These are phyloP conservation scores for Leptinotarsa peninsularis DNA, from an alignment of 2,888 invertebrate genomes.

Conservation along the genomic window DNA sequence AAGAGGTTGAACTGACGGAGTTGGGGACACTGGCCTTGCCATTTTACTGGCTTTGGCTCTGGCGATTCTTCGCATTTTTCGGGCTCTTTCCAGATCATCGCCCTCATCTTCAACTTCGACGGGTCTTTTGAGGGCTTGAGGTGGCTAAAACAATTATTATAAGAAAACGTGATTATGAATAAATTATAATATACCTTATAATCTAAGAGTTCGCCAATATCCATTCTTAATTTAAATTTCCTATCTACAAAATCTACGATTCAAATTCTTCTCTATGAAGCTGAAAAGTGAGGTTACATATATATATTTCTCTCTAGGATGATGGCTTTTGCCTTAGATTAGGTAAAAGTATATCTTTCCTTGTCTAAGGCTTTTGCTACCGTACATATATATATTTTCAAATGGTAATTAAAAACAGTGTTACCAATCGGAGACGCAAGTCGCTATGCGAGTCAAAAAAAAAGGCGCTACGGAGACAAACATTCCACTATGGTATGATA, in stretches of 20 bases:
- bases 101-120: slow-evolving; percentile 73
- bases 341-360: too few species aligned
- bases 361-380: too few species aligned
- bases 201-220: slow-evolving; percentile 71
- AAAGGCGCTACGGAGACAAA: too few species aligned
- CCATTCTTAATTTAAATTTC: slow-evolving; percentile 62
- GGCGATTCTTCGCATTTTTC: slow-evolving; percentile 73
- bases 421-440: not conserved
- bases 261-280: not conserved
- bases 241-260: not conserved
- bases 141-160: slow-evolving; percentile 71
- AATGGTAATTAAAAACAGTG: not conserved
- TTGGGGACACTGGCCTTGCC: slow-evolving; percentile 65
- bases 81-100: slow-evolving; percentile 74
- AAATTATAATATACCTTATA: slow-evolving; percentile 66
- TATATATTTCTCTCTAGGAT: too few species aligned
- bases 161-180: not conserved
- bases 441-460: too few species aligned
- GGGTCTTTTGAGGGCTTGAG: slow-evolving; percentile 84
- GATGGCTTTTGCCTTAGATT: too few species aligned
- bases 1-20: slow-evolving; percentile 67
- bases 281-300: not conserved
- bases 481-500: too few species aligned
- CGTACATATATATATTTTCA: not conserved
- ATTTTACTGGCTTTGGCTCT: slow-evolving; percentile 69